Evolutionary conservation across 1,140 invertebrate genomes (phyloP).

Genomic region (Apis florea): DNA sequence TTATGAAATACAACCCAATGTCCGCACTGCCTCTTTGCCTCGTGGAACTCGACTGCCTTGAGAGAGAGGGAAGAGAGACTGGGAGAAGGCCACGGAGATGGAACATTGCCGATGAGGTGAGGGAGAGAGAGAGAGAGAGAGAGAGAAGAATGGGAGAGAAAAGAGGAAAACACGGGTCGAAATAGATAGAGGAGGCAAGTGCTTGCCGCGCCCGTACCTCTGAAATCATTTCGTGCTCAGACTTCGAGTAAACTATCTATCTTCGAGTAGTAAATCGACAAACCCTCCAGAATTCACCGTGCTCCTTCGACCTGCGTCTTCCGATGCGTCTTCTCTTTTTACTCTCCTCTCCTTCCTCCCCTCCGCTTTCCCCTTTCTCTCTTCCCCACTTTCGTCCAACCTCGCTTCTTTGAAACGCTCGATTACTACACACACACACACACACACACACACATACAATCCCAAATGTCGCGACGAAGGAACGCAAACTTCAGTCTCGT

Average conservation of each 20-base stretch:
- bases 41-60: conserved; percentile 47
- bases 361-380: conserved; percentile 3
- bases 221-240: conserved; percentile 63
- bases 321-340: conserved; percentile 26
- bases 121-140: not conserved
- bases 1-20: conserved; percentile 65
- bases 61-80: not conserved
- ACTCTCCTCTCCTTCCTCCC: not conserved
- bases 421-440: not conserved
- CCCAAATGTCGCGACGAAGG: conserved; percentile 26
- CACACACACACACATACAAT: not conserved
- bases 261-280: conserved; percentile 62
- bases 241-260: conserved; percentile 64
- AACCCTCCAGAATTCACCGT: conserved; percentile 51
- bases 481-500: conserved; percentile 8
- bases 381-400: not conserved
- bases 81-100: conserved; percentile 12
- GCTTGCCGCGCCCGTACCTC: conserved; percentile 51
- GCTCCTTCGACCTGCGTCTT: conserved; percentile 48
- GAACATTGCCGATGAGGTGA: not conserved
- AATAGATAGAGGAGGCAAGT: conserved; percentile 48
- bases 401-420: not conserved
- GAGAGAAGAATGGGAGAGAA: not conserved
- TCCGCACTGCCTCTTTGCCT: conserved; percentile 46
- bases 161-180: conserved; percentile 26